Evolutionary conservation across 1,140 invertebrate species (phyloP).

Genomic region (Trypoxylus dichotomus): DNA sequence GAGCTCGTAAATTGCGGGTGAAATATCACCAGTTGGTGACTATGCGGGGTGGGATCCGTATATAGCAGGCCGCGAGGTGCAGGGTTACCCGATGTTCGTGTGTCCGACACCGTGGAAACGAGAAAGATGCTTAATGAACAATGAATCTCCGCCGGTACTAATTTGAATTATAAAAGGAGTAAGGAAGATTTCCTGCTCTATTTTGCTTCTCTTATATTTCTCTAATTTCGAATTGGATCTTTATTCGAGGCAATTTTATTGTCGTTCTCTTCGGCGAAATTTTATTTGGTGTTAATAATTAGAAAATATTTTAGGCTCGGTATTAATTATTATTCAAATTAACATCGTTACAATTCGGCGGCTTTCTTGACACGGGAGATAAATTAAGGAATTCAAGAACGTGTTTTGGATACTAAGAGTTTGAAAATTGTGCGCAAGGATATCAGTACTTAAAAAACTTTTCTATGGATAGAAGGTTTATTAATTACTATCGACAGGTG

Average conservation of each 20-base stretch:
- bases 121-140: conserved; percentile 30
- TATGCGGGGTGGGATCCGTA: conserved; percentile 37
- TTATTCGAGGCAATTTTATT: neutral
- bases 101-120: conserved; percentile 27
- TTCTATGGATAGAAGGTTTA: no score
- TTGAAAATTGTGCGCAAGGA: no score
- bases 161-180: conserved; percentile 20
- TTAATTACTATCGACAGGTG: no score
- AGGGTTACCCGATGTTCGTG: conserved; percentile 19
- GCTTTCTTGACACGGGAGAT: no score
- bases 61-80: neutral
- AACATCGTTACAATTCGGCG: no score
- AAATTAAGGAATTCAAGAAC: no score
- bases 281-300: conserved; percentile 9
- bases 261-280: neutral
- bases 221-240: neutral
- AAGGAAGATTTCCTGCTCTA: neutral
- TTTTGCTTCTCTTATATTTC: neutral
- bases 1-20: conserved; percentile 56
- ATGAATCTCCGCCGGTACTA: conserved; percentile 19
- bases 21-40: conserved; percentile 54
- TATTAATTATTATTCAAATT: no score
- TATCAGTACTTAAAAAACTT: no score
- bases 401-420: no score
- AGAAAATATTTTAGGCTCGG: neutral